These are phyloP conservation scores for Meteorus sp. DNA, from an alignment of 1,140 invertebrate species.

Conservation along the genomic window DNA sequence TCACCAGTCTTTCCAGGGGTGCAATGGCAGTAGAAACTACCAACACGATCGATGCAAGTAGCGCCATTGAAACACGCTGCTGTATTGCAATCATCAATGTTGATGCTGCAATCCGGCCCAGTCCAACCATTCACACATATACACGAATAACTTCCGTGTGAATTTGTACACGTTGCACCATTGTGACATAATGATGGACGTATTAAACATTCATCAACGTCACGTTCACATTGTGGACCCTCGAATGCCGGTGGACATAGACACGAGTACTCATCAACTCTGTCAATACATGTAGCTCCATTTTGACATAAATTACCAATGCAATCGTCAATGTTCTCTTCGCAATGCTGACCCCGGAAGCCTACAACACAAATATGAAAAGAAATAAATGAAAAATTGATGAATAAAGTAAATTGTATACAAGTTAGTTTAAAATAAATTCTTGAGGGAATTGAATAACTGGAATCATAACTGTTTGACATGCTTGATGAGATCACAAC, in stretches of 20 bases:
- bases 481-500: conserved; percentile 10
- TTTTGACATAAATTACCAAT: conserved; percentile 87
- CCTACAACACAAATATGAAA: conserved; percentile 64
- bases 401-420: neutral
- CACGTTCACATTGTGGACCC: conserved; percentile 78
- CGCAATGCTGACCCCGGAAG: conserved; percentile 82
- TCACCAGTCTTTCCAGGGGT: conserved; percentile 92
- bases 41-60: conserved; percentile 93
- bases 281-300: conserved; percentile 86
- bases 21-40: conserved; percentile 93
- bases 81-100: conserved; percentile 91
- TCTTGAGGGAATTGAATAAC: neutral
- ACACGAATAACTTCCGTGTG: conserved; percentile 86
- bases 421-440: neutral
- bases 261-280: conserved; percentile 85
- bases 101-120: conserved; percentile 85
- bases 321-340: conserved; percentile 90
- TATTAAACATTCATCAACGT: conserved; percentile 80
- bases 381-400: neutral
- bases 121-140: conserved; percentile 97
- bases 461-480: conserved; percentile 7
- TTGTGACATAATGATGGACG: conserved; percentile 88
- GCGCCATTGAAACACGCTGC: conserved; percentile 96
- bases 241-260: conserved; percentile 85
- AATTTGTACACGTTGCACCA: conserved; percentile 92